Base-by-base conservation (phyloP, 1,140 invertebrate genomes). In the Listronotus bonariensis region DNA sequence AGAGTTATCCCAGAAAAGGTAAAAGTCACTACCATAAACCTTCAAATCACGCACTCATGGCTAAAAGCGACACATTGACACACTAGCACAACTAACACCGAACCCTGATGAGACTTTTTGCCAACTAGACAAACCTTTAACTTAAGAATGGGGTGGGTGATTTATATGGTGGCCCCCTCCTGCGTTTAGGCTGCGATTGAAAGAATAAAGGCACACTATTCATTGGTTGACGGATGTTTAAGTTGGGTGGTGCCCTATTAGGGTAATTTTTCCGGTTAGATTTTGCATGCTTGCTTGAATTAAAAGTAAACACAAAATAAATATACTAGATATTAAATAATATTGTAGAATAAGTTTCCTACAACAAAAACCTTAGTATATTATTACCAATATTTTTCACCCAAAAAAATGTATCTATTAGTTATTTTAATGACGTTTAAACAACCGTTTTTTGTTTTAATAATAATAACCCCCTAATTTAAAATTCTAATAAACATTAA, bases 151-250 rank as follows among this genome's bases (percentile, higher is more conserved):
- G 56, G 62, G 67, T 60, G 57, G 62, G 15, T 68, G 51, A 68
- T 66, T 68, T 53, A 65, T 61, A 54, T 14, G 15, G 45, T 51
- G 36, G 53, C 53, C 63, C 68, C 67, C 58, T 51, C 62, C 56
- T 62, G 34, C 55, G 63, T 55, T 69, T 67, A 41, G 41, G 58
- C 67, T 52, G 42, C 43, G 15, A 54, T 66, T 59, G 58, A 56
- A 42, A 34, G 64, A 20, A 61, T 46, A 66, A 61, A 69, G 36
- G 48, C 48, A 40, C 34, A 34, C 64, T 53, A 67, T 58, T 63
- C 63, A 65, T 65, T 65, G 63, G 63, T 53, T 46, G 55, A 45
- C 56, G 51, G 46, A 7, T 61, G 53, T 60, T 65, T 60, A 56
- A 26, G 36, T 14, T 61, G 67, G 61, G 61, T 38, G 61, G 52